Conservation (phyloP, 2,888 invertebrate genomes). For the Rhodophaea formosa region DNA sequence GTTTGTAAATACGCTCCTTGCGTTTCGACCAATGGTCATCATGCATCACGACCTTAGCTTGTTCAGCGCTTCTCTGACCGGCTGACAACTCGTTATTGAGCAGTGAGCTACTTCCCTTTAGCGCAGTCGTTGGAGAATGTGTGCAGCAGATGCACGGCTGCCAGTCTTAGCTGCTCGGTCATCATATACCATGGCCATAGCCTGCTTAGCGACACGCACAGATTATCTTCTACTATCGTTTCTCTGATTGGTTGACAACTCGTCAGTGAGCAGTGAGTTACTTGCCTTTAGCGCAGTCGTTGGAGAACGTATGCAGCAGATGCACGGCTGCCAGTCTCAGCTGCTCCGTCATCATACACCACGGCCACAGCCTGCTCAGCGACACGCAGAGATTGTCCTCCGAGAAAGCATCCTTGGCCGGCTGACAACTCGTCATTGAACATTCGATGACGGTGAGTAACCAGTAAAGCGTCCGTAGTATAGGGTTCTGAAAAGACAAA, state of each 20-base stretch:
- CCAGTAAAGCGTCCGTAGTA: slow-evolving; percentile 80
- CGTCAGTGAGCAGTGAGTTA: slow-evolving; percentile 48
- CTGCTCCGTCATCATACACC: slow-evolving; percentile 82
- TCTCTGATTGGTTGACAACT: slow-evolving; percentile 78
- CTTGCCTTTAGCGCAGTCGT: slow-evolving; percentile 82
- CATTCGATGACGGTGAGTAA: slow-evolving; percentile 81
- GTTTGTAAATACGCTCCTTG: too few species aligned
- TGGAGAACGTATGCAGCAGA: slow-evolving; percentile 83
- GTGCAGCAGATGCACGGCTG: slow-evolving; percentile 80
- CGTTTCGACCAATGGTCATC: slow-evolving; percentile 56
- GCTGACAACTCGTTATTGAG: slow-evolving; percentile 67
- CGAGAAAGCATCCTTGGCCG: slow-evolving; percentile 80
- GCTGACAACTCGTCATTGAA: slow-evolving; percentile 76
- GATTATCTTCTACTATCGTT: slow-evolving; percentile 73
- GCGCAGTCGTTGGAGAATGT: slow-evolving; percentile 83
- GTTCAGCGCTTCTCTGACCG: slow-evolving; percentile 80
- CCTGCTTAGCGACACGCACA: slow-evolving; percentile 81
- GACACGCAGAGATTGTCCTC: slow-evolving; percentile 80
- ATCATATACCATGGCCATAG: slow-evolving; percentile 86
- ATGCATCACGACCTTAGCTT: slow-evolving; percentile 86
- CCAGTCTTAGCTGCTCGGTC: slow-evolving; percentile 75
- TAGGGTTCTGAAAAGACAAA: slow-evolving; percentile 61
- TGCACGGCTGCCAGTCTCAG: slow-evolving; percentile 78
- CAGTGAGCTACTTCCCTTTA: slow-evolving; percentile 69
- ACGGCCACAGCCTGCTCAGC: slow-evolving; percentile 84